Percentiles rank a stretch among this genome's conserved stretches.
Conservation (phyloP, 2,888 invertebrate genomes). For the Pyralis farinalis region DNA sequence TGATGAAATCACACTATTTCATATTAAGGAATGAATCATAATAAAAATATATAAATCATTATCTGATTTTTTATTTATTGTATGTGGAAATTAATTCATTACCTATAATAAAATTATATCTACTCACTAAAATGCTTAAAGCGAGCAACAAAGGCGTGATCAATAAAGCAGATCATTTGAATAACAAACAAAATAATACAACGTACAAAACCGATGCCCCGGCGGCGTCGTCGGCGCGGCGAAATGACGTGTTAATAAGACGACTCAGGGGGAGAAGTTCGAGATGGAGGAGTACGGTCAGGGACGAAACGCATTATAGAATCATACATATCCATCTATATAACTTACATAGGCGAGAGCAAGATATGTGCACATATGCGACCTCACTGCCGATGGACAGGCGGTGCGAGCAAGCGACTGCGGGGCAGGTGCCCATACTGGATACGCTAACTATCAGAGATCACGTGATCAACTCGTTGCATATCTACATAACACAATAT, state of each 20-base stretch:
- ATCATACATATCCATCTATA: constrained; percentile 70
- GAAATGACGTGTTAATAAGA: constrained; percentile 66
- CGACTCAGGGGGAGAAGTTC: constrained; percentile 52
- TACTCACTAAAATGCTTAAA: constrained; percentile 16
- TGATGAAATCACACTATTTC: constrained; percentile 49
- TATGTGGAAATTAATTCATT: neutral
- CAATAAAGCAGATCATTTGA: constrained; percentile 57
- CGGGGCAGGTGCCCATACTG: constrained; percentile 52
- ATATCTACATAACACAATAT: constrained; percentile 27
- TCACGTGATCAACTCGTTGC: constrained; percentile 46
- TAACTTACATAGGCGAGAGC: constrained; percentile 60
- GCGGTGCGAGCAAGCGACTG: constrained; percentile 34
- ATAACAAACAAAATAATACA: constrained; percentile 61
- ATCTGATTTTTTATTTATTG: too few relatives aligned
- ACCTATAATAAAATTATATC: constrained; percentile 1
- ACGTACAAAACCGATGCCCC: constrained; percentile 62
- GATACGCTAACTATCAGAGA: constrained; percentile 46
- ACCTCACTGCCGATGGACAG: constrained; percentile 40
- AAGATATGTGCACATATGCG: constrained; percentile 48
- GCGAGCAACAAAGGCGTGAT: constrained; percentile 42
- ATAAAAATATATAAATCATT: constrained; percentile 6
- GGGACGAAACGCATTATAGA: constrained; percentile 65
- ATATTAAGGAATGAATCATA: constrained; percentile 8
- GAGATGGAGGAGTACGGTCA: constrained; percentile 55
- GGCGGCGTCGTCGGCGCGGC: constrained; percentile 62